Evolutionary conservation across 2,797 vertebrate genomes (phyloP), one percentile per base, ranked within the genome.

Genomic region (Cuniculus paca): DNA sequence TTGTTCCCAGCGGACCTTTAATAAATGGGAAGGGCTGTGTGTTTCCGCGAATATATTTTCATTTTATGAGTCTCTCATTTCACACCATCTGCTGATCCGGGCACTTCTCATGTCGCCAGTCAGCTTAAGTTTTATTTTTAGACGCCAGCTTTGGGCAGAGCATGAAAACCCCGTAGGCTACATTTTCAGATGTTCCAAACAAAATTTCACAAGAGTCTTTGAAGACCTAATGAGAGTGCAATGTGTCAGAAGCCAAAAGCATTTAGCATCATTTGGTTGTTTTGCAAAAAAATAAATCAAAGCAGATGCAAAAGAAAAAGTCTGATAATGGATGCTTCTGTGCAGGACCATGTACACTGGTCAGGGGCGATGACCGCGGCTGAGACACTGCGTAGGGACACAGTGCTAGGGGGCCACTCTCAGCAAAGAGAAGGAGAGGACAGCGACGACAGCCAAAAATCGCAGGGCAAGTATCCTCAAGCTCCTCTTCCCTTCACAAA

Each of bases 31-130:
- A 89, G 87, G 82, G 48, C 52, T 88, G 95, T 83, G 68, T 72
- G 92, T 95, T 95, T 95, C 94, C 58, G 75, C 45, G 96, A 92
- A 92, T 85, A 90, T 90, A 91, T 96, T 96, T 97, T 96, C 95
- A 91, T 91, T 92, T 96, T 39, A 86, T 74, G 79, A 93, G 96
- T 63, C 87, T 97, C 90, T 75, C 84, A 91, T 94, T 94, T 97
- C 96, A 93, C 68, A 97, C 97, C 97, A 97, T 95, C 97, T 97
- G 97, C 91, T 91, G 91, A 96, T 96, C 91, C 94, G 96, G 96
- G 95, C 87, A 90, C 89, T 95, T 95, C 82, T 88, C 77, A 68
- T 52, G 65, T 94, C 96, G 94, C 96, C 93, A 97, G 96, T 92
- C 94, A 96, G 96, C 60, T 89, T 83, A 87, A 16, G 50, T 56